phyloP scores from a whole-genome alignment of 2,888 invertebrate genomes.

The Cantharis rufa region DNA sequence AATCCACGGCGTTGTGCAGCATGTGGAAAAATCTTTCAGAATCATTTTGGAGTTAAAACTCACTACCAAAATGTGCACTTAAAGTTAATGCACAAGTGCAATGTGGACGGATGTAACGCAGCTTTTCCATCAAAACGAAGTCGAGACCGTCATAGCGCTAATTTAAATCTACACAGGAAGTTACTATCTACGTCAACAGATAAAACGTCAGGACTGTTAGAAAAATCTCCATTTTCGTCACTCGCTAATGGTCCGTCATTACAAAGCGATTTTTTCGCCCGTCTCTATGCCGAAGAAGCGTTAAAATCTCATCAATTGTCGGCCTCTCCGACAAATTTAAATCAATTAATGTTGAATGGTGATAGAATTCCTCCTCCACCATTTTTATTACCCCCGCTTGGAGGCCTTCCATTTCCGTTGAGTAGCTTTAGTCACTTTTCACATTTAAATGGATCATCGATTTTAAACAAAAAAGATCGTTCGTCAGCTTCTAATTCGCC shows the following conservation, averaged over 20 bases:
- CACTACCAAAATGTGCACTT: constrained; percentile 96
- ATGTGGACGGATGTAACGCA: constrained; percentile 92
- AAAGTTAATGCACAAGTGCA: constrained; percentile 94
- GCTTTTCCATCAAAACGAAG: constrained; percentile 92
- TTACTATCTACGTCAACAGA: constrained; percentile 74
- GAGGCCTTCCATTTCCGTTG: constrained; percentile 61
- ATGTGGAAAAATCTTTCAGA: constrained; percentile 92
- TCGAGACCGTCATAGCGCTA: constrained; percentile 90
- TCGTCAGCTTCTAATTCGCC: constrained; percentile 62
- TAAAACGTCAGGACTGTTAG: constrained; percentile 53
- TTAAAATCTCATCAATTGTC: constrained; percentile 60
- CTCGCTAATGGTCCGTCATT: constrained; percentile 66
- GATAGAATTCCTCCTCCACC: constrained; percentile 62
- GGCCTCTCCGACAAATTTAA: constrained; percentile 54
- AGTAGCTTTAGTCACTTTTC: constrained; percentile 52
- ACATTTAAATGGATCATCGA: constrained; percentile 55
- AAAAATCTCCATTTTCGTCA: constrained; percentile 61
- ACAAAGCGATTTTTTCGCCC: constrained; percentile 78
- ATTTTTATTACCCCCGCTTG: constrained; percentile 63
- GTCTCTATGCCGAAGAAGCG: constrained; percentile 76
- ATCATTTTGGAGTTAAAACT: constrained; percentile 89
- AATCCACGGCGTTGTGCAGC: constrained; percentile 90
- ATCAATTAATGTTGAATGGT: constrained; percentile 57
- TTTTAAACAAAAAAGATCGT: constrained; percentile 49
- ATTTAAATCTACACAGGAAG: constrained; percentile 88